A percentile compares a stretch with the other conserved stretches of the same genome.
Evolutionary conservation across 2,888 invertebrate species (phyloP).

Genomic region (Cerastis leucographa): DNA sequence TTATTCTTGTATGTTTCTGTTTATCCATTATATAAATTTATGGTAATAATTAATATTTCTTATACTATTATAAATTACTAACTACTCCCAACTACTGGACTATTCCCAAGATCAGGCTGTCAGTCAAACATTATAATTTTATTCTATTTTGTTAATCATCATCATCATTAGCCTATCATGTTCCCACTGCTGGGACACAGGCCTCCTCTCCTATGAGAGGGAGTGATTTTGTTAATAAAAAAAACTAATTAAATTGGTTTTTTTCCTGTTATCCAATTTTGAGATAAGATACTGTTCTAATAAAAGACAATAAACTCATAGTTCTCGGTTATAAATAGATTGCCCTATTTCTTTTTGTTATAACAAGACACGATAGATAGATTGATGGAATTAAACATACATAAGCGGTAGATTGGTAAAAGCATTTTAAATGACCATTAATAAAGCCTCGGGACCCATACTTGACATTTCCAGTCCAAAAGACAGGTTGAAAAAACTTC

Average conservation of each 20-base stretch:
- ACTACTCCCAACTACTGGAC: no score
- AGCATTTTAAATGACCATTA: background rate
- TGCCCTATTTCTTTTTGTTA: background rate
- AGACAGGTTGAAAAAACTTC: background rate
- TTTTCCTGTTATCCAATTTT: background rate
- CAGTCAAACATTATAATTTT: background rate
- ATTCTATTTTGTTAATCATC: background rate
- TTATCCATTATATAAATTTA: background rate
- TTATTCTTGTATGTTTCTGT: background rate
- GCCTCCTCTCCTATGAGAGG: no score
- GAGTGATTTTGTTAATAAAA: no score
- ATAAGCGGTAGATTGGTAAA: background rate
- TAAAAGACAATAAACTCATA: background rate
- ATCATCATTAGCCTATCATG: no score
- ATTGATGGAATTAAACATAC: background rate
- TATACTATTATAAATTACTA: background rate
- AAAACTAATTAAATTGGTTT: background rate
- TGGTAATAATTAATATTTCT: background rate
- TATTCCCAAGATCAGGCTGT: background rate
- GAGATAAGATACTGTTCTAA: background rate
- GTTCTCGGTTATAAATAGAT: background rate
- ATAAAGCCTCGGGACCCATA: background rate
- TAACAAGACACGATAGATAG: background rate
- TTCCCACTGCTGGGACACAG: no score
- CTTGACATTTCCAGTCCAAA: constrained; percentile 2